Evolutionary conservation across 2,888 invertebrate species (phyloP).

Genomic region (Margaritifera margaritifera): DNA sequence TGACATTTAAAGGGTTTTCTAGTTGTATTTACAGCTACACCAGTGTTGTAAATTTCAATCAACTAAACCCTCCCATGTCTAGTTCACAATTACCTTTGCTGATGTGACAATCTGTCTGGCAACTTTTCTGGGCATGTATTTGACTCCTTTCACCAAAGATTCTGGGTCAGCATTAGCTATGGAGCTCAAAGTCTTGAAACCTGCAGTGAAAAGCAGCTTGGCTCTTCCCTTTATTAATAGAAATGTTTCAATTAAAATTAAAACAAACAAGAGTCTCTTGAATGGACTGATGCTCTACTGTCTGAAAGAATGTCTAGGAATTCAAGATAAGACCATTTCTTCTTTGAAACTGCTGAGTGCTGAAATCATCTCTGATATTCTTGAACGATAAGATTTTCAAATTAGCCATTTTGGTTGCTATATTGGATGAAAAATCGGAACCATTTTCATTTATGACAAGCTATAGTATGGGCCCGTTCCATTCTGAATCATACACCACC

Average conservation of each 20-base stretch:
- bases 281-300: neutral
- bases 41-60: neutral
- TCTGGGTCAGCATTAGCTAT: conserved; percentile 83
- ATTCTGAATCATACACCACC: too few relatives aligned
- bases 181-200: conserved; percentile 84
- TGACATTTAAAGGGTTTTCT: neutral
- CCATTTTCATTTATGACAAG: too few relatives aligned
- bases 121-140: conserved; percentile 82
- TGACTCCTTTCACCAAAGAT: conserved; percentile 79
- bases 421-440: too few relatives aligned
- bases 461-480: too few relatives aligned
- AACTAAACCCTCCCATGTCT: neutral
- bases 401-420: too few relatives aligned
- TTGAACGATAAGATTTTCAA: too few relatives aligned
- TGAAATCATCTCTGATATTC: too few relatives aligned
- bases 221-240: conserved; percentile 82
- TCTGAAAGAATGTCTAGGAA: too few relatives aligned
- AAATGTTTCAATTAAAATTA: too few relatives aligned
- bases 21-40: neutral
- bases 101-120: conserved; percentile 89
- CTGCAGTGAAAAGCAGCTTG: conserved; percentile 86
- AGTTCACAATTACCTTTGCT: conserved; percentile 81
- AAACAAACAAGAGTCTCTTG: neutral
- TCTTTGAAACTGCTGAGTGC: too few relatives aligned
- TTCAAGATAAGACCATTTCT: too few relatives aligned